These are phyloP conservation scores for Trematomus bernacchii DNA, from an alignment of 2,797 vertebrate species.

Conservation along the genomic window DNA sequence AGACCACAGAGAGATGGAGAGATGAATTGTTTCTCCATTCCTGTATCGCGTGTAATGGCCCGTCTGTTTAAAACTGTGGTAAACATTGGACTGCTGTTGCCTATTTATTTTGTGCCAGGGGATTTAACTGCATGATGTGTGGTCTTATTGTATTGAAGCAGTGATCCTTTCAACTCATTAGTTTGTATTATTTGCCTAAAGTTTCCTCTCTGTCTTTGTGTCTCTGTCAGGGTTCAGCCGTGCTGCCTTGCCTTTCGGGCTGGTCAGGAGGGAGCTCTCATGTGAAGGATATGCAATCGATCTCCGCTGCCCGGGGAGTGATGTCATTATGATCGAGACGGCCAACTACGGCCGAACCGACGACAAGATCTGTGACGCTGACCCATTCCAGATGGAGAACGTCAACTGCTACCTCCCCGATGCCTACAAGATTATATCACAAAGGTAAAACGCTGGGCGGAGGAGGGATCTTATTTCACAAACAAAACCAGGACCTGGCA, in stretches of 20 bases:
- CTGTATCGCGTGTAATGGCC: conserved; percentile 65
- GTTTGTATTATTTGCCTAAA: conserved; percentile 43
- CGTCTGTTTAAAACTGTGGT: conserved; percentile 77
- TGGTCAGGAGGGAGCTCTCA: conserved; percentile 97
- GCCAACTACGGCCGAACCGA: conserved; percentile 99
- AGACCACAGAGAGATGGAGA: conserved; percentile 73
- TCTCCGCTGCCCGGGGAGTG: conserved; percentile 97
- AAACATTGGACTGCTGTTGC: conserved; percentile 76
- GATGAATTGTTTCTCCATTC: conserved; percentile 69
- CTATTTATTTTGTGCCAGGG: conserved; percentile 69
- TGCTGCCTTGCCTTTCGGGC: conserved; percentile 94
- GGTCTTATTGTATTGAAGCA: conserved; percentile 64
- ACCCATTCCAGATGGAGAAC: conserved; percentile 99
- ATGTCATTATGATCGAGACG: conserved; percentile 99
- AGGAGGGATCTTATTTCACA: conserved; percentile 65
- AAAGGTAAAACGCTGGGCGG: conserved; percentile 88
- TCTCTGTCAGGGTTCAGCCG: conserved; percentile 92
- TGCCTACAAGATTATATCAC: conserved; percentile 99
- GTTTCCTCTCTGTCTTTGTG: conserved; percentile 44
- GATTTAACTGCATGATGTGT: conserved; percentile 70
- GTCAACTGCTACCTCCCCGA: conserved; percentile 99
- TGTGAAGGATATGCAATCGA: conserved; percentile 99
- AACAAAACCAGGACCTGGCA: conserved; percentile 63
- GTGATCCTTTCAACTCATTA: conserved; percentile 59
- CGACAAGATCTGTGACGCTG: conserved; percentile 99